phyloP scores from a whole-genome alignment of 1,140 invertebrate genomes.

The Sinonovacula constricta region DNA sequence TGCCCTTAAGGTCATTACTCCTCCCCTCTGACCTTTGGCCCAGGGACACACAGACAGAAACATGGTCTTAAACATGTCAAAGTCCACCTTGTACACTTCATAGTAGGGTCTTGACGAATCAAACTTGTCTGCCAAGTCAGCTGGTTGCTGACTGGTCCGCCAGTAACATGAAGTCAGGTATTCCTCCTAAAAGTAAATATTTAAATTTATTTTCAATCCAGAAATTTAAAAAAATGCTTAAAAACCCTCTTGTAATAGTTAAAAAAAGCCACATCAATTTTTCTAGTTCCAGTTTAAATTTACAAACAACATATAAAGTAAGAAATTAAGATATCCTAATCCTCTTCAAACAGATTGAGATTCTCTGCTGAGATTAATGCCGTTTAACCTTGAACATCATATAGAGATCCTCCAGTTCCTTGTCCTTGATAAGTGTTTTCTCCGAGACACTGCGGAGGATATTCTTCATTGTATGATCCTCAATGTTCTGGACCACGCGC shows the following conservation, averaged over 20 bases:
- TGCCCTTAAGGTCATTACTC: slow-evolving; percentile 88
- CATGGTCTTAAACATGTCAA: slow-evolving; percentile 91
- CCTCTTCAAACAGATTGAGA: not conserved
- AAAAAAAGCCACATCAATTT: no score
- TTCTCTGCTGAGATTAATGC: no score
- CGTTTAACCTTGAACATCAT: slow-evolving; percentile 80
- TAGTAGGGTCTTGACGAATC: slow-evolving; percentile 83
- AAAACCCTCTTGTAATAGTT: no score
- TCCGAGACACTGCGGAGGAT: slow-evolving; percentile 87
- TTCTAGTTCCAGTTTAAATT: no score
- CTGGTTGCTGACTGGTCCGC: slow-evolving; percentile 74
- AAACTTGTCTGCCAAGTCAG: slow-evolving; percentile 77
- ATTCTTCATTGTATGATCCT: slow-evolving; percentile 94
- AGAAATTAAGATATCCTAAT: not conserved
- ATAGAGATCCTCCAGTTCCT: slow-evolving; percentile 81
- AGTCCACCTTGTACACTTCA: slow-evolving; percentile 93
- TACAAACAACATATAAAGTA: no score
- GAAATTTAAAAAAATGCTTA: no score
- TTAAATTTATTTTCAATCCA: no score
- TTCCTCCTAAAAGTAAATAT: slow-evolving; percentile 78
- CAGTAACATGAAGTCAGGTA: slow-evolving; percentile 84
- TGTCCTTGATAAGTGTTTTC: slow-evolving; percentile 76
- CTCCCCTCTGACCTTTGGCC: slow-evolving; percentile 88
- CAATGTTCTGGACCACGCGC: slow-evolving; percentile 91
- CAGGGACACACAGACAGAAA: slow-evolving; percentile 93